Evolutionary conservation across 2,113 vertebrate genomes (phyloP).

Genomic region (Scopus umbretta): DNA sequence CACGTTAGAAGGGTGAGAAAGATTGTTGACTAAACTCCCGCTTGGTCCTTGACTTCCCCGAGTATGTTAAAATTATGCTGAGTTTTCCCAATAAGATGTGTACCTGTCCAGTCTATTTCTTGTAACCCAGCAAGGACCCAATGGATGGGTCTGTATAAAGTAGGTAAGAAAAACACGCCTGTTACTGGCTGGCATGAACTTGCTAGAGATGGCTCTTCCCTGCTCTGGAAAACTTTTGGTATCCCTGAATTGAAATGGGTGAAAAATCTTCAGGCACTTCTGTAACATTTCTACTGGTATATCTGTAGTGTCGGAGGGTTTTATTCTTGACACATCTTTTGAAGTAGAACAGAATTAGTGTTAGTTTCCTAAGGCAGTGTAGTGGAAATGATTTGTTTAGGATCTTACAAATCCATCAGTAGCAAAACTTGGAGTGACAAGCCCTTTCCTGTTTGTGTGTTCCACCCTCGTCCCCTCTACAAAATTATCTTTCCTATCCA

Average conservation of each 20-base stretch:
- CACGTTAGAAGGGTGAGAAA: not conserved
- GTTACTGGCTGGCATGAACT: not conserved
- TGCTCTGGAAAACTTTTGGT: not conserved
- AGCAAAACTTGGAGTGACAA: not conserved
- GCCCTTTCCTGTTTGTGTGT: not conserved
- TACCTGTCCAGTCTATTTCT: not conserved
- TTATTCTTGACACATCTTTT: not conserved
- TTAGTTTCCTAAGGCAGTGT: not conserved
- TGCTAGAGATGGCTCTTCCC: not conserved
- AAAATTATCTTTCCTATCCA: not conserved
- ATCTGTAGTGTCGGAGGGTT: not conserved
- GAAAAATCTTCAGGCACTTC: not conserved
- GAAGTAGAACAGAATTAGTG: not conserved
- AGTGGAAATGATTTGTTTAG: not conserved
- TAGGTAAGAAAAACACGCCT: not conserved
- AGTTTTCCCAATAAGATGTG: not conserved
- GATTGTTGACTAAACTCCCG: not conserved
- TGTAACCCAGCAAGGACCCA: not conserved
- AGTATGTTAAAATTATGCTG: not conserved
- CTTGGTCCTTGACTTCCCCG: not conserved
- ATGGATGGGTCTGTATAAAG: not conserved
- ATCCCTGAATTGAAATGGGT: not conserved
- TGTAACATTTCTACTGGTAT: not conserved
- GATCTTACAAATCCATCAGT: not conserved
- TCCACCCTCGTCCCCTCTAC: not conserved